phyloP scores from a whole-genome alignment of 1,140 invertebrate genomes.

The Orius insidiosus region DNA sequence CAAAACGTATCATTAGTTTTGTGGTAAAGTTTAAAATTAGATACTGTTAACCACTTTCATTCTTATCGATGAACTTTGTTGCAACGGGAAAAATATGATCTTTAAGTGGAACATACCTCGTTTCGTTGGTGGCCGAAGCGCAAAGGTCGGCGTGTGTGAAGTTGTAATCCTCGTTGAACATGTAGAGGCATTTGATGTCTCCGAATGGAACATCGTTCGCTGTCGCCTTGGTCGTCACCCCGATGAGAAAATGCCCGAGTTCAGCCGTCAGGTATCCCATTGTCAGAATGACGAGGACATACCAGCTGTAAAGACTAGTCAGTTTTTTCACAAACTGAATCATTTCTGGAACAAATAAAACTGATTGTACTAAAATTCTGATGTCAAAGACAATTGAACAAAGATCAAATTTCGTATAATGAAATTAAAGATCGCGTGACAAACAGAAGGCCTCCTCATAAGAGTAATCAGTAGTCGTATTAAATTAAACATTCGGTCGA shows the following conservation, averaged over 20 bases:
- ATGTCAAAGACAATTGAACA: too few species aligned
- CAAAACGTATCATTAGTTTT: too few species aligned
- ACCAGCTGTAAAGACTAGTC: slow-evolving; percentile 49
- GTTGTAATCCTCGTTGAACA: slow-evolving; percentile 28
- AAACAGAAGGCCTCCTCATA: too few species aligned
- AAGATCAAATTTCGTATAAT: too few species aligned
- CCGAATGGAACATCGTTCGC: slow-evolving; percentile 73
- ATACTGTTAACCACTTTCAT: too few species aligned
- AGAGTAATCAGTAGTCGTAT: too few species aligned
- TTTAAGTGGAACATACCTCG: slow-evolving; percentile 34
- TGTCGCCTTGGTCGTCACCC: slow-evolving; percentile 67
- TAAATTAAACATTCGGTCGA: too few species aligned
- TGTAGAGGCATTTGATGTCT: slow-evolving; percentile 62
- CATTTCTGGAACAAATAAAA: slow-evolving; percentile 18
- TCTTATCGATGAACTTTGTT: too few species aligned
- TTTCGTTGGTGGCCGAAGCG: slow-evolving; percentile 39
- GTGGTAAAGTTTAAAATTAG: too few species aligned
- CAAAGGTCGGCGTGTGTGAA: slow-evolving; percentile 42
- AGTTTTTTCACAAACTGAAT: slow-evolving; percentile 36
- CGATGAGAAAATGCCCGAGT: slow-evolving; percentile 72
- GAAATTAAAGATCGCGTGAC: too few species aligned
- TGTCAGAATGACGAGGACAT: slow-evolving; percentile 57
- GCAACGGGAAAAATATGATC: too few species aligned
- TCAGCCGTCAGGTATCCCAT: slow-evolving; percentile 68
- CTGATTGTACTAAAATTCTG: too few species aligned